A percentile compares a stretch with the other conserved stretches of the same genome.
These are phyloP conservation scores for Apostichopus californicus DNA, from an alignment of 35 echinoderm and acorn worm species.

Conservation along the genomic window DNA sequence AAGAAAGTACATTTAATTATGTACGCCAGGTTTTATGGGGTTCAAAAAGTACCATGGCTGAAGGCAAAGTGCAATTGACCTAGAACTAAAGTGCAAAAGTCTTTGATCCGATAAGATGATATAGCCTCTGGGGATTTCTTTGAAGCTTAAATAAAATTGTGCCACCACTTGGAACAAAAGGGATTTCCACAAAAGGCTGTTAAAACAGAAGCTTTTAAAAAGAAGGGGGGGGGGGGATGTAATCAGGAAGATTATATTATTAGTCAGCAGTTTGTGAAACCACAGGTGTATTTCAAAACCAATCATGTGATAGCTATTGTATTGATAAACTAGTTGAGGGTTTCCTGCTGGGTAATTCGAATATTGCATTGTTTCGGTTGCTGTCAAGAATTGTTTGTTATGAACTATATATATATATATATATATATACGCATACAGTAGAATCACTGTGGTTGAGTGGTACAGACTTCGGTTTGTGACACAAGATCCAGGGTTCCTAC, in stretches of 20 bases:
- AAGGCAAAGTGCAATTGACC: constrained; percentile 44
- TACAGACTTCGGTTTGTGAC: too few species aligned
- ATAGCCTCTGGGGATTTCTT: constrained; percentile 47
- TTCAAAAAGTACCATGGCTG: constrained; percentile 46
- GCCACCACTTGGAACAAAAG: constrained; percentile 16
- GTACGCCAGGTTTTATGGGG: constrained; percentile 35
- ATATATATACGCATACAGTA: too few species aligned
- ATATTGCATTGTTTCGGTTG: too few species aligned
- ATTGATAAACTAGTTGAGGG: too few species aligned
- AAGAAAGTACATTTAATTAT: constrained; percentile 46
- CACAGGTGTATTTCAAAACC: neutral
- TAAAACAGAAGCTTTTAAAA: neutral
- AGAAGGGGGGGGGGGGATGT: neutral
- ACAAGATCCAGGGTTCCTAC: too few species aligned
- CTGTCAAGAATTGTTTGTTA: too few species aligned
- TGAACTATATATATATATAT: too few species aligned
- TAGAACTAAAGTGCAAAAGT: constrained; percentile 40
- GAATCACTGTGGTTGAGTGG: too few species aligned
- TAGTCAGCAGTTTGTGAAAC: neutral
- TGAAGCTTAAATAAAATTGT: neutral
- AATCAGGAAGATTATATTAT: neutral
- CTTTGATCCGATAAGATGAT: constrained; percentile 26
- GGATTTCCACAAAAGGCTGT: constrained; percentile 14
- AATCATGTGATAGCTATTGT: neutral
- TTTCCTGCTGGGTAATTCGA: too few species aligned